Conservation (phyloP, 2,888 invertebrate genomes). For the Chorisops tibialis region DNA sequence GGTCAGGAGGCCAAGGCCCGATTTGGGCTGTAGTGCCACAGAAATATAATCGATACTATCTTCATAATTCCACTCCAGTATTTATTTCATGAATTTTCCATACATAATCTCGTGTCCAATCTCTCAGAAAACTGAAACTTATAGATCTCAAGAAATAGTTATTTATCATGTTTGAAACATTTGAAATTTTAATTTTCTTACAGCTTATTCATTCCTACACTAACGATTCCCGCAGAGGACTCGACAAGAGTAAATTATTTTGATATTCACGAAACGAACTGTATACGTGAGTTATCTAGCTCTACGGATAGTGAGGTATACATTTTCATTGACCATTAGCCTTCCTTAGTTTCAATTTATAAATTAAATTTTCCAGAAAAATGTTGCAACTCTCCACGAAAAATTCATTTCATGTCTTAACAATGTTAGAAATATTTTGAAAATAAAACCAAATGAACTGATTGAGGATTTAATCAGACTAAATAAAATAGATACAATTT, state of each 20-base stretch:
- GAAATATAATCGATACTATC: too few relatives aligned
- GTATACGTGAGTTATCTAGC: neutral
- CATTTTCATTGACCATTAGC: neutral
- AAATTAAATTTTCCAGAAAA: neutral
- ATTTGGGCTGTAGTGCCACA: too few relatives aligned
- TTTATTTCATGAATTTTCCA: too few relatives aligned
- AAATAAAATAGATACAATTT: neutral
- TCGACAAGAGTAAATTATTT: neutral
- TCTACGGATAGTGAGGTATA: neutral
- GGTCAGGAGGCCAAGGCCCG: too few relatives aligned
- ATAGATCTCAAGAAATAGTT: too few relatives aligned
- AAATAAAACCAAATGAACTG: neutral
- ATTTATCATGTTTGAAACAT: too few relatives aligned
- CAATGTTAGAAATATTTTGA: neutral
- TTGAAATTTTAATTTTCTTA: neutral
- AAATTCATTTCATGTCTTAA: neutral
- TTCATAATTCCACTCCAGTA: too few relatives aligned
- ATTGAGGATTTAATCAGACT: neutral
- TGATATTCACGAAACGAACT: neutral
- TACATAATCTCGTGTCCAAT: too few relatives aligned
- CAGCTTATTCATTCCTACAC: slow-evolving; percentile 7
- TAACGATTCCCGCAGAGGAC: slow-evolving; percentile 4
- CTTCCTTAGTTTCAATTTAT: neutral
- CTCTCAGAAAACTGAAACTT: too few relatives aligned
- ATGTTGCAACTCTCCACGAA: neutral